Evolutionary conservation across 2,888 invertebrate species (phyloP).

Genomic region (Cephus spinipes): DNA sequence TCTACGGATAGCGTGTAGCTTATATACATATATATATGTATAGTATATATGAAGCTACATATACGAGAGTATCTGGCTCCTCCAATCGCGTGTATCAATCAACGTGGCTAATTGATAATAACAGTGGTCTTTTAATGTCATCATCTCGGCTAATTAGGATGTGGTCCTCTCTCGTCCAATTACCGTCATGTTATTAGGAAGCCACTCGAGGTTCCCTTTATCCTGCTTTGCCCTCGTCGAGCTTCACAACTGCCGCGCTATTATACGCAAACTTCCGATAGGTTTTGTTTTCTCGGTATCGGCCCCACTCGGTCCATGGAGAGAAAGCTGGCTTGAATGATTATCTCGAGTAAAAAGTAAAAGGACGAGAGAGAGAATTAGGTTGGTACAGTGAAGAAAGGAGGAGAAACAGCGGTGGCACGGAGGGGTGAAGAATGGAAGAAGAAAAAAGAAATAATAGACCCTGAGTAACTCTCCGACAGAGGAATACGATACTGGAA

Average conservation of each 20-base stretch:
- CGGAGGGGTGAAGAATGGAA: background rate
- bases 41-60: background rate
- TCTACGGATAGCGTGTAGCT: background rate
- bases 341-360: conserved; percentile 17
- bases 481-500: background rate
- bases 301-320: background rate
- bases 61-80: background rate
- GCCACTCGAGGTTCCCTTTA: conserved; percentile 52
- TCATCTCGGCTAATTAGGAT: conserved; percentile 56
- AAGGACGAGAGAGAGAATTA: conserved; percentile 4
- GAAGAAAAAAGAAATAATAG: background rate
- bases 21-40: no score
- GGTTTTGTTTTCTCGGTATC: conserved; percentile 18
- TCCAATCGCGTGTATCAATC: conserved; percentile 45
- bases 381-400: background rate
- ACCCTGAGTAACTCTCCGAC: background rate
- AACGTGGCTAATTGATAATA: conserved; percentile 56
- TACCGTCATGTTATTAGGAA: conserved; percentile 55
- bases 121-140: conserved; percentile 55
- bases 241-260: conserved; percentile 23
- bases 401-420: background rate
- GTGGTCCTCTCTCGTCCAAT: conserved; percentile 54
- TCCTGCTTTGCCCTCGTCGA: conserved; percentile 28
- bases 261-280: conserved; percentile 22
- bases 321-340: conserved; percentile 24